Percentiles rank a stretch among this genome's conserved stretches.
Conservation (phyloP, 2,113 vertebrate species). For the Microtus richardsoni region DNA sequence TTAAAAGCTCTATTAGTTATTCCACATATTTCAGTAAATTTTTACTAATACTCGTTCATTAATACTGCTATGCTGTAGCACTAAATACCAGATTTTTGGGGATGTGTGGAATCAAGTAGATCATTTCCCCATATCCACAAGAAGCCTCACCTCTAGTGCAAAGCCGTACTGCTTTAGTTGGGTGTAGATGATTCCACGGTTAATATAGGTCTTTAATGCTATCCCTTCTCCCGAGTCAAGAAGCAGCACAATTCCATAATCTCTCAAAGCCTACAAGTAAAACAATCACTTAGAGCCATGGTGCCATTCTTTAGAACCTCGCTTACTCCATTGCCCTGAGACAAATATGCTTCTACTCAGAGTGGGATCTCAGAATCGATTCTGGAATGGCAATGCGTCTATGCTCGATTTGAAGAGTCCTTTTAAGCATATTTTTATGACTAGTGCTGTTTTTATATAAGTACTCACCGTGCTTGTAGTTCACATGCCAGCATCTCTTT, state of each 20-base stretch:
- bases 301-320: background rate
- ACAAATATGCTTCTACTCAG: background rate
- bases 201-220: constrained; percentile 85
- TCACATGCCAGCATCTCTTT: background rate
- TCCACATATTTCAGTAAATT: constrained; percentile 25
- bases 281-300: constrained; percentile 52
- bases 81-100: constrained; percentile 37
- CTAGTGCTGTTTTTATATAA: background rate
- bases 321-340: background rate
- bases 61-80: background rate
- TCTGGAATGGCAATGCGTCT: background rate
- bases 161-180: constrained; percentile 82
- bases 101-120: background rate
- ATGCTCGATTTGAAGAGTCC: background rate
- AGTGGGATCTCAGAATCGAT: background rate
- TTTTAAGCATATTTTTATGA: background rate
- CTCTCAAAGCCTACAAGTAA: constrained; percentile 87
- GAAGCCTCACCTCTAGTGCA: constrained; percentile 86
- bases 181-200: constrained; percentile 86
- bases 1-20: background rate
- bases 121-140: background rate
- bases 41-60: constrained; percentile 21
- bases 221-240: constrained; percentile 83
- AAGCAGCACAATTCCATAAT: constrained; percentile 88
- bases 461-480: background rate